Conservation (phyloP, 1,140 invertebrate species). For the Steinernema feltiae region DNA sequence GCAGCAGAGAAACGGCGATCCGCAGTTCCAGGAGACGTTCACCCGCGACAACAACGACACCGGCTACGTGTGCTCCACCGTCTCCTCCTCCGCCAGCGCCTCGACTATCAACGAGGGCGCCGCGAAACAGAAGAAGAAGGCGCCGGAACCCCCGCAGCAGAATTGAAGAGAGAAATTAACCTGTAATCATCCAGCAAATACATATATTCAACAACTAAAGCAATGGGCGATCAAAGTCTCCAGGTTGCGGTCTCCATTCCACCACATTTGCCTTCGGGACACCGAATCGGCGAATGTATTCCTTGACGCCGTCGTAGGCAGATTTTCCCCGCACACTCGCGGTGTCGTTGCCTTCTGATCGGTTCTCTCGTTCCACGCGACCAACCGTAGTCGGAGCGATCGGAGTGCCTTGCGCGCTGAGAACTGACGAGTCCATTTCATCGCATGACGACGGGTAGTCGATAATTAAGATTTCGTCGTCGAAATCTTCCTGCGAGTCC, state of each 20-base stretch:
- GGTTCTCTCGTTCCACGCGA: no score
- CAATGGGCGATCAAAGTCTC: no score
- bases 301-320: no score
- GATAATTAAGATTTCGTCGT: background rate
- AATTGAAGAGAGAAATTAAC: background rate
- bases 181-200: background rate
- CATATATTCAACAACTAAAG: background rate
- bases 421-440: background rate
- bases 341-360: no score
- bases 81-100: background rate
- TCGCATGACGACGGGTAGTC: background rate
- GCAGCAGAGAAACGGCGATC: background rate
- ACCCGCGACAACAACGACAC: slow-evolving; percentile 3
- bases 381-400: no score
- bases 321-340: no score
- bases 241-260: background rate
- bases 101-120: background rate
- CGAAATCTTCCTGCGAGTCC: background rate
- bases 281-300: background rate
- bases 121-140: no score
- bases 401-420: no score
- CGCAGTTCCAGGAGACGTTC: background rate
- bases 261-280: background rate
- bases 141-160: background rate
- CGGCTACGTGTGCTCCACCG: background rate